These are phyloP conservation scores for Horisme vitalbata DNA, from an alignment of 2,888 invertebrate genomes.

Conservation along the genomic window DNA sequence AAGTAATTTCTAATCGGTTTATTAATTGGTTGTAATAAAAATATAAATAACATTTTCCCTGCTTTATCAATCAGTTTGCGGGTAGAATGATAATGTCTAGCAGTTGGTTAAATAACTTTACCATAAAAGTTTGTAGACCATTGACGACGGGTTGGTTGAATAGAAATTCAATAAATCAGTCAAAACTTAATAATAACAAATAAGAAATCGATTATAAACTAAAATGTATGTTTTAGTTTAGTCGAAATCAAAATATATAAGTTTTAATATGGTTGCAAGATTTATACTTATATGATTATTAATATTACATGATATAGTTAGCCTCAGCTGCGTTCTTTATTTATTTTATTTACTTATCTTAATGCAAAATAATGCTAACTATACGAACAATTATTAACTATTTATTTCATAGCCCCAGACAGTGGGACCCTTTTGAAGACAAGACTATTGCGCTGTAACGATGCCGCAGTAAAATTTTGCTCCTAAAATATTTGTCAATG, in stretches of 20 bases:
- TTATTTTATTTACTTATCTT: slow-evolving; percentile 14
- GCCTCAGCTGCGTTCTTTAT: slow-evolving; percentile 21
- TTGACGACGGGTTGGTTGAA: neutral
- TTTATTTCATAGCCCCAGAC: slow-evolving; percentile 6
- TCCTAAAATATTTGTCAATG: too few relatives aligned
- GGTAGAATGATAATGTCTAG: too few relatives aligned
- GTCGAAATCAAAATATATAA: neutral
- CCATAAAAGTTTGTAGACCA: too few relatives aligned
- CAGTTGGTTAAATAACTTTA: neutral
- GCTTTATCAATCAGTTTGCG: too few relatives aligned
- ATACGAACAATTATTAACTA: slow-evolving; percentile 21
- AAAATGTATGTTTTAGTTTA: neutral
- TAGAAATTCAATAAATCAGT: slow-evolving; percentile 11
- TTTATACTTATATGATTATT: slow-evolving; percentile 10
- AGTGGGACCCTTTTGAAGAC: neutral
- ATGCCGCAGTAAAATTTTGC: too few relatives aligned
- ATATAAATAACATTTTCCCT: too few relatives aligned
- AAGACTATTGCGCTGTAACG: neutral
- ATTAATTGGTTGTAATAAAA: too few relatives aligned
- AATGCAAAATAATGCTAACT: slow-evolving; percentile 25
- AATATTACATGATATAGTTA: slow-evolving; percentile 15
- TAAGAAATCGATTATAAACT: neutral
- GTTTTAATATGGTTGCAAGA: too few relatives aligned
- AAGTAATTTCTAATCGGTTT: too few relatives aligned
- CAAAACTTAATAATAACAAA: slow-evolving; percentile 9